Percentiles rank a stretch among this genome's conserved stretches.
Conservation (phyloP, 2,113 vertebrate species). For the Alouatta palliata region DNA sequence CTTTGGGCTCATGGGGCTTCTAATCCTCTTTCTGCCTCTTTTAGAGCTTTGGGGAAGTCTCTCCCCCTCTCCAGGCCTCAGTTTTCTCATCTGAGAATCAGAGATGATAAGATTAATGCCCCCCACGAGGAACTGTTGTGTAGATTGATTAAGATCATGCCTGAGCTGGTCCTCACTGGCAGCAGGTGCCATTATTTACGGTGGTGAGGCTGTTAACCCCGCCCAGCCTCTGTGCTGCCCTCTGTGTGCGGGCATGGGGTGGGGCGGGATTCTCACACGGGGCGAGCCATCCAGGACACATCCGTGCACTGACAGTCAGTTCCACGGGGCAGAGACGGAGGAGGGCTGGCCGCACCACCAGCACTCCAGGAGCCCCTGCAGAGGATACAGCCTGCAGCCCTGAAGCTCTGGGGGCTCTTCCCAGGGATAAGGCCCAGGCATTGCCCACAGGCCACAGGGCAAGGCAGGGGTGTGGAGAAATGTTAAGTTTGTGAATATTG, state of each 20-base stretch:
- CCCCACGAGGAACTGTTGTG: accelerated
- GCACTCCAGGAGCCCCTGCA: not conserved
- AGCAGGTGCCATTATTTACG: accelerated
- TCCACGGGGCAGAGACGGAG: not conserved
- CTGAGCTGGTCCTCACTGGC: not conserved
- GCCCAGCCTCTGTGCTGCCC: accelerated
- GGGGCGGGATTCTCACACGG: accelerated
- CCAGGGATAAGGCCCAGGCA: no score
- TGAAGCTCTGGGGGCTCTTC: not conserved
- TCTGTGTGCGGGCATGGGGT: not conserved
- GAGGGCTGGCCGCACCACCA: accelerated
- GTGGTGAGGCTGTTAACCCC: not conserved
- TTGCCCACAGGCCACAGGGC: accelerated
- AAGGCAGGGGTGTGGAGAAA: no score
- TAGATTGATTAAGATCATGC: not conserved
- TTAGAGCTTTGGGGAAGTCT: not conserved
- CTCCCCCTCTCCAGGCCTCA: not conserved
- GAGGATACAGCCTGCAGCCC: not conserved
- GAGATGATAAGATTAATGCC: accelerated
- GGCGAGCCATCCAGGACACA: not conserved
- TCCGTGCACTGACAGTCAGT: accelerated
- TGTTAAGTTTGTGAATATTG: no score
- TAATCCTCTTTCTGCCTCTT: not conserved
- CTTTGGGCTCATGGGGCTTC: not conserved
- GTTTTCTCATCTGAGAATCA: not conserved